A percentile compares a stretch with the other conserved stretches of the same genome.
phyloP scores from a whole-genome alignment of 2,797 vertebrate species.

The Diceros bicornis region DNA sequence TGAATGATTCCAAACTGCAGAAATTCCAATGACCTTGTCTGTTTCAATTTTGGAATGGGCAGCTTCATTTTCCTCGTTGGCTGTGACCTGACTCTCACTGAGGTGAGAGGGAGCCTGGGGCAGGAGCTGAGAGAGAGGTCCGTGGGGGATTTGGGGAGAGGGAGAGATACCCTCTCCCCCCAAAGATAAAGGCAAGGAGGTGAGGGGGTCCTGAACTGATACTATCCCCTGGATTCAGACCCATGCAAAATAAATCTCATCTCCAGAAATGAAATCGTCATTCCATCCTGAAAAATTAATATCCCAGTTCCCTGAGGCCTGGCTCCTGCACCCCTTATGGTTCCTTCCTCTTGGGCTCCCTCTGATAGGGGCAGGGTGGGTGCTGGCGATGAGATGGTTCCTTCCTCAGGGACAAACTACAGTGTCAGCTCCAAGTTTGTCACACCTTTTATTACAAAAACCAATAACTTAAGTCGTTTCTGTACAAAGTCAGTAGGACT shows the following conservation, averaged over 20 bases:
- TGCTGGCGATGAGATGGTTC: not conserved
- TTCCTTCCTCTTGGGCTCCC: not conserved
- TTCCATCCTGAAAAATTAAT: not conserved
- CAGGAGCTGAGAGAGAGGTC: not conserved
- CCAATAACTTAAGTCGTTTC: conserved; percentile 88
- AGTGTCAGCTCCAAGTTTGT: conserved; percentile 14
- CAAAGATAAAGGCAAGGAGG: conserved; percentile 17
- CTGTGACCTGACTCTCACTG: not conserved
- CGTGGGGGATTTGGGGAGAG: not conserved
- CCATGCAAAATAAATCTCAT: not conserved
- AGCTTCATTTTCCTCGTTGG: not conserved
- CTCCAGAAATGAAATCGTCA: not conserved
- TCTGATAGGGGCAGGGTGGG: fast-evolving
- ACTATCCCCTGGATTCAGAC: not conserved
- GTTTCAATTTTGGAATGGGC: not conserved
- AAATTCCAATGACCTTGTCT: conserved; percentile 3
- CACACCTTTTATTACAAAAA: conserved; percentile 88
- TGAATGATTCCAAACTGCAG: not conserved
- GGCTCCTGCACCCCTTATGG: not conserved
- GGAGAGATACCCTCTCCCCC: not conserved
- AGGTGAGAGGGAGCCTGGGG: not conserved
- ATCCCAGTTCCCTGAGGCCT: not conserved
- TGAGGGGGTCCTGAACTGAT: not conserved
- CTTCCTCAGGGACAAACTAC: not conserved
- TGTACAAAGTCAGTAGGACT: not conserved